phyloP scores from a whole-genome alignment of 2,888 invertebrate species.

The Troides aeacus region DNA sequence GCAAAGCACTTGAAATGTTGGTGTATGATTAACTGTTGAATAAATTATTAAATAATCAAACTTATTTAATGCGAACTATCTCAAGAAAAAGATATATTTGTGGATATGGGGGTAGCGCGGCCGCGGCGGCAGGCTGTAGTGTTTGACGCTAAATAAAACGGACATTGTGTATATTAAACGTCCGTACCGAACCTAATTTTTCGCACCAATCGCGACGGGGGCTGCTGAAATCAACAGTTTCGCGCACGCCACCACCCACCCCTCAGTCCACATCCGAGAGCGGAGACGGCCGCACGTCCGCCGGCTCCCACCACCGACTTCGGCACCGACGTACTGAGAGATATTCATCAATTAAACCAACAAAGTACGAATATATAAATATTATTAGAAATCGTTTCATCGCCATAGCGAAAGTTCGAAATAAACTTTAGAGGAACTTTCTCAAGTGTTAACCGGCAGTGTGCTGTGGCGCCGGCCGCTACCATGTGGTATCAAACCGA shows the following conservation, averaged over 20 bases:
- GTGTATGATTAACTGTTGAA: too few relatives aligned
- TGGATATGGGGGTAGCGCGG: too few relatives aligned
- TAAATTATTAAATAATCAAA: too few relatives aligned
- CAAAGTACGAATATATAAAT: neutral
- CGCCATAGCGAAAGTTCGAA: too few relatives aligned
- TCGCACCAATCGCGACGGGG: slow-evolving; percentile 40
- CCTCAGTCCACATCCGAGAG: slow-evolving; percentile 37
- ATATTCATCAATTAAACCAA: slow-evolving; percentile 22
- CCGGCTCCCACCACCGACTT: slow-evolving; percentile 29
- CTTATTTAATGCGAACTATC: too few relatives aligned
- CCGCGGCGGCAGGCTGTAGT: too few relatives aligned
- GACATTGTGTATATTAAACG: slow-evolving; percentile 35
- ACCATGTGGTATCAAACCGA: slow-evolving; percentile 60
- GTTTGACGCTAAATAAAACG: slow-evolving; percentile 32
- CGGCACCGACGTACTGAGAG: slow-evolving; percentile 39
- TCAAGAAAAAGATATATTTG: too few relatives aligned
- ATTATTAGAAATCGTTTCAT: too few relatives aligned
- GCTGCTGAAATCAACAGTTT: slow-evolving; percentile 66
- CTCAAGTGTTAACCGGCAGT: slow-evolving; percentile 35
- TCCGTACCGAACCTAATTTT: slow-evolving; percentile 42
- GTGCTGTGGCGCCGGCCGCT: slow-evolving; percentile 33
- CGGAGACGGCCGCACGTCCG: slow-evolving; percentile 49
- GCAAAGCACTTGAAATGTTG: too few relatives aligned
- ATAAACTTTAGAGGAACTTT: slow-evolving; percentile 12
- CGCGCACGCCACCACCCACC: slow-evolving; percentile 67